Evolutionary conservation across 2,888 invertebrate genomes (phyloP), one percentile per base, ranked within the genome.

Genomic region (Himalopsyche japonica): DNA sequence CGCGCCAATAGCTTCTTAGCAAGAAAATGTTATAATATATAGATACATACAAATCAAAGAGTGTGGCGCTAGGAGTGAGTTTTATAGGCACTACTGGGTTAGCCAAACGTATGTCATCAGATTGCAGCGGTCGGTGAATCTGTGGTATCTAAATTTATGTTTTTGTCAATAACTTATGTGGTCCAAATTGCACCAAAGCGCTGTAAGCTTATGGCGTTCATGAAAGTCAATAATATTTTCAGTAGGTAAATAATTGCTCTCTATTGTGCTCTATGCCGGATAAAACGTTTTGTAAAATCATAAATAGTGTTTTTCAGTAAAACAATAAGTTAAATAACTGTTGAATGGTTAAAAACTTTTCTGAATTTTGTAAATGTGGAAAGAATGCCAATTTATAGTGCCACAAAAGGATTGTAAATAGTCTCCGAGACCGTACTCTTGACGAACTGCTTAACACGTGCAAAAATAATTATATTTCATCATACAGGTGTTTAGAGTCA

Each of bases 1-100:
- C 77, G 57, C 78, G 85, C 80, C 85, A 77, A 82, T 80, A 85
- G 85, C 82, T 82, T 82, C 76, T 84, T 82, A 43, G 79, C 43
- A 81, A 48, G 37, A 32, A 64, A 80, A 57, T 20, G 24, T 57
- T 57, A 57, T 57, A 57, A 57, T 15, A 43, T 15, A 43, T 57
- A 57, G 20, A 57, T 57, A 57, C 57, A 57, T 57, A 57, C 57
- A 57, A 49, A 49, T n/a, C 49, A 49, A 57, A 57, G 43, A 57
- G 57, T 57, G 20, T 10, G 57, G 57, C 57, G 57, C 20, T 57
- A 57, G 20, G 20, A 57, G 57, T 57, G 57, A 20, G 57, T 20
- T 57, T 57, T 20, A 10, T 57, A 57, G 20, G 20, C 57, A n/a
- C 57, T 57, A 57, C 57, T 57, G 57, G 57, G 57, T 57, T n/a